Conservation (phyloP, 2,113 vertebrate genomes). For the Athene noctua region DNA sequence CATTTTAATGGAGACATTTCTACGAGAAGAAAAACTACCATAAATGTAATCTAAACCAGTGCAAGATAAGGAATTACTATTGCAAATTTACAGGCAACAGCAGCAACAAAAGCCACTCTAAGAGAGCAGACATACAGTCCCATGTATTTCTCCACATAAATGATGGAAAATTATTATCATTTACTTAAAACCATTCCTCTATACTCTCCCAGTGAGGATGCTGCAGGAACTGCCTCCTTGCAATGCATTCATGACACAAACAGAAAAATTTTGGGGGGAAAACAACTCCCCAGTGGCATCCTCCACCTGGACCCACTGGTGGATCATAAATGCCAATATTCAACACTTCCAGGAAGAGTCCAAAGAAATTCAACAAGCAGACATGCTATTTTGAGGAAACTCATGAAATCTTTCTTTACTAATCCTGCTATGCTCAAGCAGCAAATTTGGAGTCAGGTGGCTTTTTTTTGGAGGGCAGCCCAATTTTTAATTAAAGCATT, state of each 20-base stretch:
- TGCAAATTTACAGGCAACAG: not conserved
- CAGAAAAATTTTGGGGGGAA: not conserved
- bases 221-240: not conserved
- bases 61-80: not conserved
- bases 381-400: not conserved
- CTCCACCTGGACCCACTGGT: not conserved
- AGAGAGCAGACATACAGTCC: not conserved
- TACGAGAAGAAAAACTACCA: not conserved
- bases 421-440: not conserved
- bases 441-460: not conserved
- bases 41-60: not conserved
- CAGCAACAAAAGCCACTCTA: not conserved
- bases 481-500: not conserved
- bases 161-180: not conserved
- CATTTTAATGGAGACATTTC: not conserved
- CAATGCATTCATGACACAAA: not conserved
- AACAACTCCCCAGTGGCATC: not conserved
- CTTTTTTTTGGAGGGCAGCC: not conserved
- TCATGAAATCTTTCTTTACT: not conserved
- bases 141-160: not conserved
- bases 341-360: not conserved
- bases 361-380: not conserved
- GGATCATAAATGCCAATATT: accelerated
- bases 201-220: not conserved
- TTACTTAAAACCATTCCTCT: not conserved